phyloP scores from a whole-genome alignment of 1,140 invertebrate species.

The Drosophila pruinosa region DNA sequence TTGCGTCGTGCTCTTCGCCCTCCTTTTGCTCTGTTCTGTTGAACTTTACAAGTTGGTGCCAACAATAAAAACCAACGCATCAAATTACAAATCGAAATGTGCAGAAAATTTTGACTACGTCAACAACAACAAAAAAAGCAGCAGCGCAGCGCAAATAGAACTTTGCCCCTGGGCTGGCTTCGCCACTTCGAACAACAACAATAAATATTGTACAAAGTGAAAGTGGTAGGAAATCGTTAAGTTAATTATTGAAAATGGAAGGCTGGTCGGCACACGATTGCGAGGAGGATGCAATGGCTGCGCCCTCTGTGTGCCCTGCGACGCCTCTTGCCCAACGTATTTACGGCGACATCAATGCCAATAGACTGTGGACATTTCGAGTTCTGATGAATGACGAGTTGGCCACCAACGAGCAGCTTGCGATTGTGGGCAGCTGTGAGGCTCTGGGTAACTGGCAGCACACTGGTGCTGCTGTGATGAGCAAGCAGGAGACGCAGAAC shows the following conservation, averaged over 20 bases:
- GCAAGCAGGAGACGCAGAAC: constrained; percentile 48
- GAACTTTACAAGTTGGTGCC: too few relatives aligned
- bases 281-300: constrained; percentile 48
- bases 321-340: constrained; percentile 17
- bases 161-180: constrained; percentile 38
- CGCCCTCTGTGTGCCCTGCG: constrained; percentile 21
- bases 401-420: constrained; percentile 82
- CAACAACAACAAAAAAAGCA: constrained; percentile 3
- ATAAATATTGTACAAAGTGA: constrained; percentile 29
- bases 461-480: constrained; percentile 83
- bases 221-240: constrained; percentile 2
- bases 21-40: background rate
- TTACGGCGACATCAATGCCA: constrained; percentile 58
- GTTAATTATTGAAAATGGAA: constrained; percentile 46
- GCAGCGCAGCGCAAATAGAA: constrained; percentile 3
- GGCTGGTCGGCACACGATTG: constrained; percentile 60
- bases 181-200: background rate
- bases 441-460: constrained; percentile 84
- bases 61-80: background rate
- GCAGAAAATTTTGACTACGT: constrained; percentile 19
- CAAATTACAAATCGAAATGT: constrained; percentile 14
- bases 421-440: constrained; percentile 83
- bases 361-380: constrained; percentile 83
- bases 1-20: background rate
- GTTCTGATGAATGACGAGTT: constrained; percentile 65